Evolutionary conservation across 2,888 invertebrate species (phyloP), one percentile per base, ranked within the genome.

Genomic region (Leucophora obtusa): DNA sequence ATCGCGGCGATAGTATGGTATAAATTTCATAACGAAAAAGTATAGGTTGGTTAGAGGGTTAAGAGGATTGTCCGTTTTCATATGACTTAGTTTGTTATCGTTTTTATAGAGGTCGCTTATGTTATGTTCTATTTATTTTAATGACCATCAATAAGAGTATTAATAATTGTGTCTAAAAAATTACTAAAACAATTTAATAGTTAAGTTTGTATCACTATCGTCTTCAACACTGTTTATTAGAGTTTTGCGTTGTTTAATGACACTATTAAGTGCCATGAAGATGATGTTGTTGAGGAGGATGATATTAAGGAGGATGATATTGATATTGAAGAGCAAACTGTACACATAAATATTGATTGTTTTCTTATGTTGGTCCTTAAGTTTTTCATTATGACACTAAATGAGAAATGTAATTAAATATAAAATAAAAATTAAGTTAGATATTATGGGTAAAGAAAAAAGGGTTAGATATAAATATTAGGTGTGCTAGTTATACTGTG

Each of bases 331-430:
- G 17, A 14, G 33, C 15, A 58, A 56, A 65, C 17, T 35, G n/a
- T 43, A 63, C 63, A 63, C 47, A 65, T 35, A 58, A 65, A 65
- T 72, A 63, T 72, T 72, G 54, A 63, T 24, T 63, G 33, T 50
- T 72, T 56, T 33, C 6, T 18, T 53, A 21, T 28, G 33, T 33
- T 62, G n/a, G 8, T 38, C 24, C 21, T 47, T 24, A 10, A 56
- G 47, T 54, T 63, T 33, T 6, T 50, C 63, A 21, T 50, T 56
- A 56, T 63, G 72, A 17, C 33, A 50, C 54, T 21, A 72, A 72
- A 63, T 56, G 21, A 56, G 63, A 43, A 33, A 53, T 51, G 51
- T 10, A 38, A 65, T 65, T 21, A 53, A 51, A 50, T 62, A 47
- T 47, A 6, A 47, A 47, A 14, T 38, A 11, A 11, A 38, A 14